Evolutionary conservation across 1,140 invertebrate species (phyloP), one percentile per base, ranked within the genome.

Genomic region (Solenopsis invicta): DNA sequence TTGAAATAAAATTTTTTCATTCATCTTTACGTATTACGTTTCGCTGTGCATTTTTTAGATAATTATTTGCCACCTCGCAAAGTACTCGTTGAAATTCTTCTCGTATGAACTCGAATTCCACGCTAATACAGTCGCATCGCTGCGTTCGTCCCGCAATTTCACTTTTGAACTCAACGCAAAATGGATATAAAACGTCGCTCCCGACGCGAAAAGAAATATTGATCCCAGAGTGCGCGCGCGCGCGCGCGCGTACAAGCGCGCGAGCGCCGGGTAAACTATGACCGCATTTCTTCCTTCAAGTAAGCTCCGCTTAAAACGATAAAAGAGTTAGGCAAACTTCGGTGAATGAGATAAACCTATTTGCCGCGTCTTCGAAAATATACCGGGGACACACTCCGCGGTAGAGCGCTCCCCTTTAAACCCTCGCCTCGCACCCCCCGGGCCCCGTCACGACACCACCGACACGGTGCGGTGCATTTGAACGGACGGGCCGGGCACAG

Each of bases 361-460:
- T 82, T 74, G 80, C 80, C 34, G 56, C 80, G 69, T 84, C 69
- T 84, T 84, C 69, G 80, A 84, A 84, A 84, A 84, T 84, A 84
- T 84, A 84, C 69, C n/a, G 16, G n/a, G 62, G 45, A 54, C 48
- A 74, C n/a, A 16, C 56, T 48, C 75, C 13, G 56, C 34, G n/a
- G 5, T 41, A 21, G 37, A 59, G 12, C 69, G 80, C 41, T 75
- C 37, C 54, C 69, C 69, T 84, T 84, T 84, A 84, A 84, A 74
- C 4, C 34, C 21, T 29, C 64, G 12, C 54, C 56, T 29, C 37
- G 66, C 64, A 24, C 37, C 78, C 64, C n/a, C n/a, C n/a, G n/a
- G n/a, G n/a, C n/a, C n/a, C 48, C 54, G n/a, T 41, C 16, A 52
- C 76, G 45, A 71, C 50, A n/a, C n/a, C n/a, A 34, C 64, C 67